phyloP scores from a whole-genome alignment of 2,113 vertebrate genomes.

The Leucoraja erinaceus region DNA sequence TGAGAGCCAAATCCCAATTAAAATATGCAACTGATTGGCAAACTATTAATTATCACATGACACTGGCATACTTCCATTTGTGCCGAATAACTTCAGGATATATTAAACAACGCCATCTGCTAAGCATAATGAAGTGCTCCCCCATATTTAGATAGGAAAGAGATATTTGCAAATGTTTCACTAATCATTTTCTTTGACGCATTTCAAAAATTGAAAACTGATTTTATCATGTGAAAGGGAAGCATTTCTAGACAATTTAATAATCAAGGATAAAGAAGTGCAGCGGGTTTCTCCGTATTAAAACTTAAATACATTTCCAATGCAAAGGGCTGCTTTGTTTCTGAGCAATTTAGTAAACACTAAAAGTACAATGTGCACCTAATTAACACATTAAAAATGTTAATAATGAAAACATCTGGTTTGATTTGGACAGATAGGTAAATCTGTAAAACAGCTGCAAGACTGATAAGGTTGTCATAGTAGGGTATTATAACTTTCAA shows the following conservation, averaged over 20 bases:
- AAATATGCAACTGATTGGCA: background rate
- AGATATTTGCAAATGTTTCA: background rate
- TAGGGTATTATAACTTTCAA: too few species aligned
- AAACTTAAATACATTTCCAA: slow-evolving; percentile 5
- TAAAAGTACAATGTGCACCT: background rate
- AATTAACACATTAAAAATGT: background rate
- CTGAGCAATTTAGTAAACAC: background rate
- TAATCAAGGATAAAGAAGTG: background rate
- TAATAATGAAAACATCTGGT: background rate
- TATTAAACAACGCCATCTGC: background rate
- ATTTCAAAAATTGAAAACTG: background rate
- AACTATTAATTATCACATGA: background rate
- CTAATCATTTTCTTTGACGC: background rate
- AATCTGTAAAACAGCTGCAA: background rate
- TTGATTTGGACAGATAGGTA: background rate
- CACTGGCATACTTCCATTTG: background rate
- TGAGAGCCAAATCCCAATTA: background rate
- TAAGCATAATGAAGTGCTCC: background rate
- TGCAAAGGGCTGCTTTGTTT: background rate
- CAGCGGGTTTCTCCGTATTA: background rate
- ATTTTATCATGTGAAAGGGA: background rate
- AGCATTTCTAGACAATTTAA: background rate
- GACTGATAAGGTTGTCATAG: too few species aligned
- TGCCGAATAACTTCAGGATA: background rate
- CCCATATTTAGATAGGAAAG: background rate